Base-by-base conservation (phyloP, 2,888 invertebrate species). In the Elegia similella region DNA sequence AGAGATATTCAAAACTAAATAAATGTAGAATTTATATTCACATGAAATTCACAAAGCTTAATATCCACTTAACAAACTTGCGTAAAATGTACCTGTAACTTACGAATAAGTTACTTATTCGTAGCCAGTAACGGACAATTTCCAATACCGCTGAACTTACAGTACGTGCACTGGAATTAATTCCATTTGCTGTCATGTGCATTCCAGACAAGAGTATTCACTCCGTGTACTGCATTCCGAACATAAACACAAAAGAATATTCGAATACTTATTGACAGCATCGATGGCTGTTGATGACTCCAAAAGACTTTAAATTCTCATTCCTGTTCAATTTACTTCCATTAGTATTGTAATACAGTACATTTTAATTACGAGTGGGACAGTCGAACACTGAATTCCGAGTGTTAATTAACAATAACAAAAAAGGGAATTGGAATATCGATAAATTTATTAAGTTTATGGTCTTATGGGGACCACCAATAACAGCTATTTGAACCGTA, bases 371-470 rank as follows among this genome's bases (percentile, higher is more conserved):
- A 42, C 47, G 30, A 38, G 13, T 47, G 13, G 6, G 38, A 30
- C 15, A 30, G 29, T 38, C 23, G 30, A 17, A 16, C 50, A 16
- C 34, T 38, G 42, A 56, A 55, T 48, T 48, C 56, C 56, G 30
- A 42, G 42, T 30, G 32, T 54, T 48, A 53, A 59, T 48, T 57
- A 43, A 55, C 57, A 10, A 61, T 58, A 67, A 75, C 75, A 77
- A 75, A 78, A 73, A 60, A 68, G 68, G 70, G 71, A 70, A 54
- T 43, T 42, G 30, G 70, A 73, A 69, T 63, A 59, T 59, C 61
- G 72, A 77, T 82, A 82, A 84, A 84, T 82, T 82, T 83, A 84
- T 82, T 64, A 67, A 68, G 56, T 68, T 72, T 76, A 76, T 75
- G 79, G 73, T 70, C 72, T 71, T 78, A 69, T 70, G 75, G 69